A percentile compares a stretch with the other conserved stretches of the same genome.
Conservation (phyloP, 2,113 vertebrate species). For the Pantherophis guttatus region DNA sequence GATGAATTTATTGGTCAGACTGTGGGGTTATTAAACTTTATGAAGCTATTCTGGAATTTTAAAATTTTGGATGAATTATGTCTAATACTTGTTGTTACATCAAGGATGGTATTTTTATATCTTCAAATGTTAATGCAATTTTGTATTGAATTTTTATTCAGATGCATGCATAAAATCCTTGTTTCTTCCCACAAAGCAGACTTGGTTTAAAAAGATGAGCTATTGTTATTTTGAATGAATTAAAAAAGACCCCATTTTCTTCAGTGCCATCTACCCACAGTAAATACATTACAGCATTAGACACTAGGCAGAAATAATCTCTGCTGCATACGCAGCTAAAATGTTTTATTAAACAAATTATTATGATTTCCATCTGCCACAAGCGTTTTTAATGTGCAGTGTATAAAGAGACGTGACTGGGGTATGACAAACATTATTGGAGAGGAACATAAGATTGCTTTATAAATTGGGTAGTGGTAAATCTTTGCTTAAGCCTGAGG, state of each 20-base stretch:
- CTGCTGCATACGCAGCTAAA: neutral
- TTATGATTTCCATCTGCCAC: neutral
- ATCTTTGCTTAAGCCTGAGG: slow-evolving; percentile 60
- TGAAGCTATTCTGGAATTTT: neutral
- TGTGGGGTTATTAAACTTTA: neutral
- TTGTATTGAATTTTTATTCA: neutral
- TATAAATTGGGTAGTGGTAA: slow-evolving; percentile 60
- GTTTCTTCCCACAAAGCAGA: neutral
- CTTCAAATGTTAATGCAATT: neutral
- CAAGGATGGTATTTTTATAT: neutral
- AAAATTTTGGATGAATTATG: neutral
- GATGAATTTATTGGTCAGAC: neutral
- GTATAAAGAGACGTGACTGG: slow-evolving; percentile 33
- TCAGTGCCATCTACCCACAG: neutral
- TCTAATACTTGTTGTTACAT: neutral
- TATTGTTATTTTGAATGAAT: neutral
- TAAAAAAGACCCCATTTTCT: neutral
- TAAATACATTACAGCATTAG: neutral
- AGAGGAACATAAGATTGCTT: slow-evolving; percentile 49
- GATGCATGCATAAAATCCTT: neutral
- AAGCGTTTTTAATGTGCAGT: slow-evolving; percentile 1
- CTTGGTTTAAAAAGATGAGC: neutral
- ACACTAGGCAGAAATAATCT: neutral
- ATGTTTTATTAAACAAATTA: neutral
- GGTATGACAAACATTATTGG: slow-evolving; percentile 29